Percentiles rank a stretch among this genome's conserved stretches.
Evolutionary conservation across 2,113 vertebrate genomes (phyloP).

Genomic region (Kobus ellipsiprymnus): DNA sequence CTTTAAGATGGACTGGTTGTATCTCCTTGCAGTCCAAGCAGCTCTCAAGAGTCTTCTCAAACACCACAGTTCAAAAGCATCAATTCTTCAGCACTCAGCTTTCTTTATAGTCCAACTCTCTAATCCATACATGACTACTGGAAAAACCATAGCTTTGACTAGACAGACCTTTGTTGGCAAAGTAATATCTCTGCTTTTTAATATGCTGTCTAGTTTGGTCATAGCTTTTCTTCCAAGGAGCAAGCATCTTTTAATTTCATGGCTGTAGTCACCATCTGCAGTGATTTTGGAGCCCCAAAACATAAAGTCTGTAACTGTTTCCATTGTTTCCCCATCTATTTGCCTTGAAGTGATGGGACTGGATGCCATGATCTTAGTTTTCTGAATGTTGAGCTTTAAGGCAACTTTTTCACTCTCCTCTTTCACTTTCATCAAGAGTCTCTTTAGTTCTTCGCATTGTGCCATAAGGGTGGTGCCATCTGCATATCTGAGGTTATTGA

Average conservation of each 20-base stretch:
- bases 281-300: not conserved
- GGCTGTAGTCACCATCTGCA: not conserved
- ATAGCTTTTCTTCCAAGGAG: not conserved
- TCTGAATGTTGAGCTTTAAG: not conserved
- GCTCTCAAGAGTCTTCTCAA: not conserved
- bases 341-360: not conserved
- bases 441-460: no score
- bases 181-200: not conserved
- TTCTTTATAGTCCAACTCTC: not conserved
- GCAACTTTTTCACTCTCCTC: not conserved
- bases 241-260: not conserved
- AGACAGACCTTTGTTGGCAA: not conserved
- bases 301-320: not conserved
- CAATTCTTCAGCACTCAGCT: not conserved
- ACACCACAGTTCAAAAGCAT: not conserved
- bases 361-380: not conserved
- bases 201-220: not conserved
- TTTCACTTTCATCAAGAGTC: not conserved
- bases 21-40: not conserved
- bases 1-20: not conserved
- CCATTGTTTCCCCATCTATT: not conserved
- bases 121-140: not conserved
- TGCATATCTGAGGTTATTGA: not conserved
- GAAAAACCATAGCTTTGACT: not conserved
- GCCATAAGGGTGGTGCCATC: not conserved